Evolutionary conservation across 1,140 invertebrate genomes (phyloP), one percentile per base, ranked within the genome.

Genomic region (Drosophila tristis): DNA sequence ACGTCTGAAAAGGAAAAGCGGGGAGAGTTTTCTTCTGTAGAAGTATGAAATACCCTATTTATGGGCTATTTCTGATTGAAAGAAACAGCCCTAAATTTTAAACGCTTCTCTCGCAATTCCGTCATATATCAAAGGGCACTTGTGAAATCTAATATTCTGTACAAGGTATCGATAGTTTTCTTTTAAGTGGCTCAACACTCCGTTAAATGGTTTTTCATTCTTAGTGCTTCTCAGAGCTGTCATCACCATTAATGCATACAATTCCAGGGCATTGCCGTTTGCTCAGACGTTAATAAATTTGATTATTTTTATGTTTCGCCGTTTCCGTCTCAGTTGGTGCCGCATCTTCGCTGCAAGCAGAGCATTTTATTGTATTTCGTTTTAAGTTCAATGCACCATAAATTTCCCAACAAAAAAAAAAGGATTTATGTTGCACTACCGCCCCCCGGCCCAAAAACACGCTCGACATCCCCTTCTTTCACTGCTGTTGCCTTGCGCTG

Each of bases 331-430:
- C 48, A 29, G 25, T 39, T 61, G 45, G 42, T 53, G 50, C 31
- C 47, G 53, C 65, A 64, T 57, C 67, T 64, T 70, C 42, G 60
- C 43, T 62, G 56, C 65, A 65, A 63, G 56, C 65, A 71, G 63
- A 59, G 74, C 53, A 82, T 81, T 78, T 86, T 86, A 86, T 86
- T 86, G 82, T 87, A 86, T 86, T 86, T 87, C 82, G 67, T 87
- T 86, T 87, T 86, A 86, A 86, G 82, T 86, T 86, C 82, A 86
- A 86, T 80, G 78, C 75, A 82, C 82, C 71, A 87, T 86, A 86
- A 86, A 86, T 86, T 87, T 82, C 29, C 62, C 48, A 71, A 13
- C 77, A 82, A 74, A 49, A 56, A 71, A 80, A 80, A 82, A 74
- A 57, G 74, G 82, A 86, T 87, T 86, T 82, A 86, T 87, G 84